Base-by-base conservation (phyloP, 2,888 invertebrate species). In the Heliconius erato region DNA sequence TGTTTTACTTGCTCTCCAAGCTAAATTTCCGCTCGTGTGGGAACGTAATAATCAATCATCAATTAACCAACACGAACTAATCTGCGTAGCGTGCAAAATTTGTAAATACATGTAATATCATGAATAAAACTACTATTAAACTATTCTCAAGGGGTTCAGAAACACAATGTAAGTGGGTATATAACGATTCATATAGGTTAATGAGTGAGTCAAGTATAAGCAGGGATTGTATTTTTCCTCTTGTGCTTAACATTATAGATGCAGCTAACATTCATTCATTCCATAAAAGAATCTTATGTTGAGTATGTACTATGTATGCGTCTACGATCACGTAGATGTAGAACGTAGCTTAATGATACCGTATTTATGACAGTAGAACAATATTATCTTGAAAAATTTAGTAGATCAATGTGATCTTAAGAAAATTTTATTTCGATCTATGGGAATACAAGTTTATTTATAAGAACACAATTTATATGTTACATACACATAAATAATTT, bases 31-130 rank as follows among this genome's bases (percentile, higher is more conserved):
- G 35, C 32, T 63, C n/a, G 76, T 40, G 63, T 63, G 35, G 35
- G 32, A 26, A 16, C 65, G 26, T 80, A 65, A 79, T 65, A 82
- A 82, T 76, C 74, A 59, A 7, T 76, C 59, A 76, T 59, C 74
- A 28, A 74, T 74, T 74, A 74, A 28, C 28, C 19, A 9, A 28
- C 49, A 49, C 49, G 74, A 74, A 74, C 49, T 74, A 74, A 28
- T 74, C 32, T 54, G 74, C 54, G 28, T 76, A n/a, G 35, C n/a
- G 32, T n/a, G 74, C n/a, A 9, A 76, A 76, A 76, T 16, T 76
- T n/a, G 59, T 63, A 59, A 59, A 35, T 59, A 59, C 14, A 35
- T 59, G 59, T 74, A 16, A 76, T 76, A 35, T 59, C n/a, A 35
- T 23, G 59, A 74, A 11, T 54, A 59, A n/a, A 76, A 35, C 35